Conservation (phyloP, 2,797 vertebrate species). For the Luscinia luscinia region DNA sequence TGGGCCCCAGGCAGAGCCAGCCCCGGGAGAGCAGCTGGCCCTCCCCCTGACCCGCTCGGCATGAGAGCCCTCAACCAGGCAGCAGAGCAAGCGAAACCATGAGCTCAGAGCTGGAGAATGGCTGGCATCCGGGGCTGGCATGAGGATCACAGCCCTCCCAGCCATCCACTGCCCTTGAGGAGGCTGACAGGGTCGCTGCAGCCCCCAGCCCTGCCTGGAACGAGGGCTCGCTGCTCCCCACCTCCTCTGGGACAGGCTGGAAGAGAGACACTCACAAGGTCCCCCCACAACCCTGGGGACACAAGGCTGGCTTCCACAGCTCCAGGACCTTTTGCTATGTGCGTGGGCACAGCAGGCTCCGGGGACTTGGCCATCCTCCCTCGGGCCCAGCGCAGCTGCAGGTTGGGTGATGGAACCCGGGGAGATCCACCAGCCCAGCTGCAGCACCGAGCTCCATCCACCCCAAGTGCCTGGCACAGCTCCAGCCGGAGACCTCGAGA, state of each 20-base stretch:
- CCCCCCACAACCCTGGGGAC: not conserved
- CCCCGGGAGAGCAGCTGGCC: not conserved
- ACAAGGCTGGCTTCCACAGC: not conserved
- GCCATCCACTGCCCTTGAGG: slow-evolving; percentile 37
- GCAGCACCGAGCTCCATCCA: not conserved
- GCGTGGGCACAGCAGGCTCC: not conserved
- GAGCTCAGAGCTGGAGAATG: slow-evolving; percentile 69
- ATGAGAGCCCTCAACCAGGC: slow-evolving; percentile 43
- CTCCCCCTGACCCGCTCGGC: slow-evolving; percentile 10
- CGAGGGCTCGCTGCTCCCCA: not conserved
- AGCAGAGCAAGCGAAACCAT: slow-evolving; percentile 7
- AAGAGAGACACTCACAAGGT: not conserved
- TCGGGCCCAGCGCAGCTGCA: not conserved
- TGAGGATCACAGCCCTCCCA: not conserved
- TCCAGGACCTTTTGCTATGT: not conserved
- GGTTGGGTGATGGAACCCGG: not conserved
- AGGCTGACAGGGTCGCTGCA: not conserved
- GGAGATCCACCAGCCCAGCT: not conserved
- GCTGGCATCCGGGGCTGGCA: slow-evolving; percentile 59
- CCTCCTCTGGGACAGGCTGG: not conserved
- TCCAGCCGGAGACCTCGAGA: slow-evolving; percentile 28
- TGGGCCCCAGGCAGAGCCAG: not conserved
- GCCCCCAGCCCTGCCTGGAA: not conserved
- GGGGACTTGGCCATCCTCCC: not conserved
- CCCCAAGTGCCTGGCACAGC: not conserved